These are phyloP conservation scores for Channa striata DNA, from an alignment of 2,797 vertebrate species.

Conservation along the genomic window DNA sequence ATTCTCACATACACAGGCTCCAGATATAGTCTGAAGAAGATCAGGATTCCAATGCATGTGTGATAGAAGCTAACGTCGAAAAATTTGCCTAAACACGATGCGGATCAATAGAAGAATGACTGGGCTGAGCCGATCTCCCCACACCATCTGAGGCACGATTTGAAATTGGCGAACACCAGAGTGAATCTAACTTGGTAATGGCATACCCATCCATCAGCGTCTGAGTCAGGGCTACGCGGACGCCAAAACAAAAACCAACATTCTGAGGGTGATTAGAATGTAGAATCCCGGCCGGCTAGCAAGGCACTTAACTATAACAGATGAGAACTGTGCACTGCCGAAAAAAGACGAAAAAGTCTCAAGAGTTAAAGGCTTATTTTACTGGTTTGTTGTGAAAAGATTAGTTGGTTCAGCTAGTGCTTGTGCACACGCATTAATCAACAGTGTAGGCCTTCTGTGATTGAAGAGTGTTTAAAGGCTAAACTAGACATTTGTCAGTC, in stretches of 20 bases:
- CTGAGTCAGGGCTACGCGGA: conserved; percentile 39
- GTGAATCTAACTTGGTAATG: conserved; percentile 25
- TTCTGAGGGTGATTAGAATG: conserved; percentile 1
- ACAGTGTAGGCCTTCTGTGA: too few relatives aligned
- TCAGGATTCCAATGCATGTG: too few relatives aligned
- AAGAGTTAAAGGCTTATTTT: too few relatives aligned
- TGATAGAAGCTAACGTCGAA: conserved; percentile 10
- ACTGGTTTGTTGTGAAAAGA: too few relatives aligned
- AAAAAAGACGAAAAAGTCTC: not conserved
- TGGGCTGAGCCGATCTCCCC: conserved; percentile 34
- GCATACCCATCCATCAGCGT: conserved; percentile 59
- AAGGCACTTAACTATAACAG: not conserved
- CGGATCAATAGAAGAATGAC: conserved; percentile 38
- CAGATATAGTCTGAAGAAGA: too few relatives aligned
- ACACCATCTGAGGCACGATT: conserved; percentile 47
- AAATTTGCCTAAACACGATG: not conserved
- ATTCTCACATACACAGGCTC: too few relatives aligned
- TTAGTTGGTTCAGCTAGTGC: not conserved
- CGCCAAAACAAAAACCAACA: conserved; percentile 39
- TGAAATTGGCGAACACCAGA: conserved; percentile 47
- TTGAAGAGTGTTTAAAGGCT: too few relatives aligned
- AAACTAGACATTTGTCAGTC: too few relatives aligned
- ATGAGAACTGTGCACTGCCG: not conserved
- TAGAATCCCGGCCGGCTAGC: not conserved
- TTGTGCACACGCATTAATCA: too few relatives aligned